phyloP scores from a whole-genome alignment of 2,888 invertebrate genomes.

The Apamea anceps region DNA sequence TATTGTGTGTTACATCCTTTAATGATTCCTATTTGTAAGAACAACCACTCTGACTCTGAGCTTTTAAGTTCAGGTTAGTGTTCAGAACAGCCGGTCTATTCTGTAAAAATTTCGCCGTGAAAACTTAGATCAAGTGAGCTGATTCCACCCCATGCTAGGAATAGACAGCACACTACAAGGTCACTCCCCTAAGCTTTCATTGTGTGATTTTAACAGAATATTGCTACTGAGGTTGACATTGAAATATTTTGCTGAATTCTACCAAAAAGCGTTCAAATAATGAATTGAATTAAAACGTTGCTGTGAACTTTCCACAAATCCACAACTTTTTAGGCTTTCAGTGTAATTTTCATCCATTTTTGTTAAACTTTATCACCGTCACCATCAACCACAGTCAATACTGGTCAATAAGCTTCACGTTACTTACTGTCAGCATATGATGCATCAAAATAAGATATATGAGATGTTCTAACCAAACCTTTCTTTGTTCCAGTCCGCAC shows the following conservation, averaged over 20 bases:
- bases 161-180: background rate
- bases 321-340: background rate
- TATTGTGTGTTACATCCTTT: conserved; percentile 25
- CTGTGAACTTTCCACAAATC: background rate
- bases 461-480: background rate
- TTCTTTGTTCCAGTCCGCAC: conserved; percentile 81
- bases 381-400: background rate
- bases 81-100: background rate
- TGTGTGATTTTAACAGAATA: background rate
- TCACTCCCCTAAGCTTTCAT: background rate
- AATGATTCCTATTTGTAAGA: background rate
- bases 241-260: background rate
- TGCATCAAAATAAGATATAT: background rate
- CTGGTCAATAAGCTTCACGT: background rate
- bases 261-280: background rate
- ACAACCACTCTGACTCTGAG: too few relatives aligned
- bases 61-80: background rate
- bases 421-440: background rate
- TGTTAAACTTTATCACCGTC: background rate
- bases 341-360: background rate
- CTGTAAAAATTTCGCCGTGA: background rate
- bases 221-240: background rate
- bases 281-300: background rate
- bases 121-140: background rate
- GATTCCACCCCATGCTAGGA: background rate